Evolutionary conservation across 2,797 vertebrate genomes (phyloP).

Genomic region (Lacerta agilis): DNA sequence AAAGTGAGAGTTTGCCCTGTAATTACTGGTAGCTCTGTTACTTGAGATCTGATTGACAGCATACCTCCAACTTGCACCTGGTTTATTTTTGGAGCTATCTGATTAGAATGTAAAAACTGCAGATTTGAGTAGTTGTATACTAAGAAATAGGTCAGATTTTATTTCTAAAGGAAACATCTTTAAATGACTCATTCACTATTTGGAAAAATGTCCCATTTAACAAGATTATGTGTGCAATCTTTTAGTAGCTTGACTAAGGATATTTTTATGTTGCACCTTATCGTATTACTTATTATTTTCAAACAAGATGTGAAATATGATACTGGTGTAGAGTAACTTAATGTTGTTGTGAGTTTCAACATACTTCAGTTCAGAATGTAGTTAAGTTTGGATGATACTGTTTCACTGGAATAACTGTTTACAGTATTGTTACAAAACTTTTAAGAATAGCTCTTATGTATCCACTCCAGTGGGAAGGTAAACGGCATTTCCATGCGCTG

Average conservation of each 20-base stretch:
- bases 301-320: background rate
- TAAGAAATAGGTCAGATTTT: background rate
- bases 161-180: background rate
- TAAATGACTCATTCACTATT: background rate
- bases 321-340: background rate
- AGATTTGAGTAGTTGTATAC: constrained; percentile 1
- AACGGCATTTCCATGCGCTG: too few relatives aligned
- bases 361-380: background rate
- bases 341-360: background rate
- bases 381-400: background rate
- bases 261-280: background rate
- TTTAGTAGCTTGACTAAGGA: constrained; percentile 39
- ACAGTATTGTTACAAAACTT: background rate
- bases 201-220: background rate
- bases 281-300: background rate
- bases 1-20: background rate
- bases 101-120: background rate
- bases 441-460: background rate
- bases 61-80: background rate
- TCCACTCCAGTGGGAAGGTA: too few relatives aligned
- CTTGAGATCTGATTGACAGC: background rate
- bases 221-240: constrained; percentile 32
- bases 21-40: background rate
- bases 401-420: constrained; percentile 40
- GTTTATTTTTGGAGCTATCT: background rate